Conservation (phyloP, 1,140 invertebrate genomes). For the Anagrus nilaparvatae region DNA sequence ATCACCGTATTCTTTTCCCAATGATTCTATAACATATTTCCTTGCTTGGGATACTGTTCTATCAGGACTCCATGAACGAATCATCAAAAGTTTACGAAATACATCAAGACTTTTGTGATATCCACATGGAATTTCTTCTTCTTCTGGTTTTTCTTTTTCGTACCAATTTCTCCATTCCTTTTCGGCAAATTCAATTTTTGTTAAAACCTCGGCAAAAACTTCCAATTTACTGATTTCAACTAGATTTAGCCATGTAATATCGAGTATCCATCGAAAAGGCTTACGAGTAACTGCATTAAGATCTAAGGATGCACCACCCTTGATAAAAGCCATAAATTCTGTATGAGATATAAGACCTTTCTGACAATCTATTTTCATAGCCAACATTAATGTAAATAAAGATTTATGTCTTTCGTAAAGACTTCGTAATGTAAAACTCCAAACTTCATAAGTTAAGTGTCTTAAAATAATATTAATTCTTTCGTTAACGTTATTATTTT, state of each 20-base stretch:
- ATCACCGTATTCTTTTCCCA: slow-evolving; percentile 86
- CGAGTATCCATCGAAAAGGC: slow-evolving; percentile 90
- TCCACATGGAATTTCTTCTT: slow-evolving; percentile 82
- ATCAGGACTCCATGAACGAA: slow-evolving; percentile 92
- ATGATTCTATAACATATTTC: slow-evolving; percentile 80
- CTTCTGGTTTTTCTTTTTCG: slow-evolving; percentile 87
- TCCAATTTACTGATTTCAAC: slow-evolving; percentile 87
- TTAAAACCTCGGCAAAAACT: slow-evolving; percentile 70
- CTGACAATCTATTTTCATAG: slow-evolving; percentile 90
- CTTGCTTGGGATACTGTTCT: slow-evolving; percentile 87
- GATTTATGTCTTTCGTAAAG: slow-evolving; percentile 89
- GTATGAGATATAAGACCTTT: slow-evolving; percentile 73
- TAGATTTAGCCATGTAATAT: slow-evolving; percentile 93
- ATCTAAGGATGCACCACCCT: slow-evolving; percentile 91
- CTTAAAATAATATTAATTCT: slow-evolving; percentile 83
- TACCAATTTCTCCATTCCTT: slow-evolving; percentile 90
- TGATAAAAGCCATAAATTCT: slow-evolving; percentile 92
- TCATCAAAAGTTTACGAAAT: slow-evolving; percentile 80
- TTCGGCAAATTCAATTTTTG: slow-evolving; percentile 73
- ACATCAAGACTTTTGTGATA: slow-evolving; percentile 82
- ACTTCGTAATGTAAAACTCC: slow-evolving; percentile 83
- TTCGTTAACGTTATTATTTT: slow-evolving; percentile 73
- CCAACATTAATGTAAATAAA: slow-evolving; percentile 88
- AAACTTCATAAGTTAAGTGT: slow-evolving; percentile 87
- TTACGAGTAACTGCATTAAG: slow-evolving; percentile 86